Evolutionary conservation across 1,140 invertebrate genomes (phyloP), one percentile per base, ranked within the genome.

Genomic region (Pomacea maculata): DNA sequence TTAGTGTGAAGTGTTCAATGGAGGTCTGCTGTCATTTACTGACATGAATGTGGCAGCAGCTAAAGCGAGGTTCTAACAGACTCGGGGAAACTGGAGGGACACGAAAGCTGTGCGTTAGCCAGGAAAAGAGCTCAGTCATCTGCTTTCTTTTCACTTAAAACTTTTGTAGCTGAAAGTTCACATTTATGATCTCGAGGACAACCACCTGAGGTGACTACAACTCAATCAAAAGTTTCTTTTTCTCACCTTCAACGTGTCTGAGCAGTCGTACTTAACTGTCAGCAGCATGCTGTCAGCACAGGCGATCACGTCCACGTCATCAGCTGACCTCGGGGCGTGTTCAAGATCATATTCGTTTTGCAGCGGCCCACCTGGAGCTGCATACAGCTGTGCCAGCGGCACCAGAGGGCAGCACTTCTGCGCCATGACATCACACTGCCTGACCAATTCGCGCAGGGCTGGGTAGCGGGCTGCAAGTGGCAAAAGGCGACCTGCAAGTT

Each of bases 351-450:
- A 87, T 72, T 86, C 86, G 78, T 87, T 88, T 70, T 88, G 87
- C 15, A 90, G 78, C 11, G 86, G 86, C 9, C 86, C 88, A 21
- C 89, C 89, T 25, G 89, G 89, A 7, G 86, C 80, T 19, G 83
- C 84, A 80, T 89, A 90, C 29, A 88, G 82, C 80, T 90, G 89
- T n/a, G 80, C 86, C 74, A 87, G 85, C 4, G 98, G 91, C 95
- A 99, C 0, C 96, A 97, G 65, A 97, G 92, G 91, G 97, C 97
- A 86, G 80, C 87, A 75, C 80, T 78, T 83, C 86, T 91, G 85
- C 70, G 84, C 78, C 52, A 82, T 75, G 78, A 91, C 83, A 82
- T 92, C 54, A 96, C 97, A 92, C 75, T 90, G 87, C n/a, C 86
- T 75, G 45, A 91, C 85, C 6, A 91, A 78, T 34, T 85, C 45